Evolutionary conservation across 2,888 invertebrate genomes (phyloP), one percentile per base, ranked within the genome.

Genomic region (Busseola fusca): DNA sequence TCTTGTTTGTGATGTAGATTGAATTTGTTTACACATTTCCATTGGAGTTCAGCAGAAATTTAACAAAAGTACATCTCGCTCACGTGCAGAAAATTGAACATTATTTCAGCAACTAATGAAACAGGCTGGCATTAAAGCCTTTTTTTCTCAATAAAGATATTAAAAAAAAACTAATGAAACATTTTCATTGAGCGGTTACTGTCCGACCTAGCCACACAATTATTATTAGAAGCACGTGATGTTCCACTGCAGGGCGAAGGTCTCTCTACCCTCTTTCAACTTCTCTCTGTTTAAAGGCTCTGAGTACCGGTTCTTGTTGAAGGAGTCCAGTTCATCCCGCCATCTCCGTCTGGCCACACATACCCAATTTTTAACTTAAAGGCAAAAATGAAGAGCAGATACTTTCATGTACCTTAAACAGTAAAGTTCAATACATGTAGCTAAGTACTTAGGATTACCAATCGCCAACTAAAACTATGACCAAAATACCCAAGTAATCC

Each of bases 401-500:
- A 34, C 7, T 27, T 1, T 4, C 14, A 45, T 40, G 18, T 27
- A 42, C 7, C 3, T 12, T 25, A 30, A 18, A 40, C 5, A 40
- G 18, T 37, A 50, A 40, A 40, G 9, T 14, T 52, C 4, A n/a
- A n/a, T 34, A 40, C n/a, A 67, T 67, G 10, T n/a, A 45, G 21
- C 7, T 21, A 12, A 12, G 5, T 10, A 9, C 14, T 27, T 16
- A 21, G 30, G 27, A 45, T 66, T 66, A 48, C 21, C 30, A 59
- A 48, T 75, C 10, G 27, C 2, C 6, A 64, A n/a, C 25, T 50
- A 56, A 57, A 56, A 48, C 42, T 45, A 64, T 57, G 14, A 64
- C 59, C 14, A 56, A 37, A 25, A 25, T 72, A 68, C 27, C n/a
- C 58, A 74, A 72, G 58, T 64, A 74, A 87, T 82, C 85, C 89